These are phyloP conservation scores for Octopus sinensis DNA, from an alignment of 1,140 invertebrate genomes.

Conservation along the genomic window DNA sequence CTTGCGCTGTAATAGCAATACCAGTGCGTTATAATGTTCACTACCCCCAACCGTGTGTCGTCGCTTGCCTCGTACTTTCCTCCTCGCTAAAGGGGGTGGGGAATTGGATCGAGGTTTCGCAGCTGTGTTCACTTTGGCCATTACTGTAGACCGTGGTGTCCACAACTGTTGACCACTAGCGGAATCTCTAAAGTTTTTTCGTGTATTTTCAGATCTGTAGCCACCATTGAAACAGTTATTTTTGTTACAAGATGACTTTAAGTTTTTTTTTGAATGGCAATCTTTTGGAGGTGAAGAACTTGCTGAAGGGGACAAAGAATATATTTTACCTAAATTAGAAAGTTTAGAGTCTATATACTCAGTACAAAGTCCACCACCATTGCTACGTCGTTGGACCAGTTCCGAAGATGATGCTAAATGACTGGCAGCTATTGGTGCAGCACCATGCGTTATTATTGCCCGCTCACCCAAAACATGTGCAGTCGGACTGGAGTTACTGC, in stretches of 20 bases:
- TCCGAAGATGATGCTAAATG: constrained; percentile 1
- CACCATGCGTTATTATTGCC: constrained; percentile 15
- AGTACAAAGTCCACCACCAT: neutral
- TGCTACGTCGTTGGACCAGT: neutral
- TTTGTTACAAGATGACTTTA: neutral
- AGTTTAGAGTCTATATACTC: neutral
- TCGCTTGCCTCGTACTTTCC: constrained; percentile 52
- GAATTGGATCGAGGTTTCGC: constrained; percentile 28
- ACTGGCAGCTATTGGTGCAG: neutral
- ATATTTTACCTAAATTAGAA: neutral
- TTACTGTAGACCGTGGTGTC: neutral
- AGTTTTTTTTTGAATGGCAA: neutral
- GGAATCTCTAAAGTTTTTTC: neutral
- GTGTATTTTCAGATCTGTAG: neutral
- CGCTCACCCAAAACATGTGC: constrained; percentile 8
- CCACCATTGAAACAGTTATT: neutral
- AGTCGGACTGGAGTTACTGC: constrained; percentile 22
- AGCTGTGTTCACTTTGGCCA: neutral
- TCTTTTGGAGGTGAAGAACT: neutral
- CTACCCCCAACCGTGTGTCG: constrained; percentile 89
- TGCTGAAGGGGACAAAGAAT: neutral
- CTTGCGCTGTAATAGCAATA: constrained; percentile 40
- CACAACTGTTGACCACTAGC: neutral
- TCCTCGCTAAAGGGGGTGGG: constrained; percentile 20
- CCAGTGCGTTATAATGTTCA: constrained; percentile 66